These are phyloP conservation scores for Strongylocentrotus purpuratus DNA, from an alignment of 35 echinoderm and acorn worm genomes.

Conservation along the genomic window DNA sequence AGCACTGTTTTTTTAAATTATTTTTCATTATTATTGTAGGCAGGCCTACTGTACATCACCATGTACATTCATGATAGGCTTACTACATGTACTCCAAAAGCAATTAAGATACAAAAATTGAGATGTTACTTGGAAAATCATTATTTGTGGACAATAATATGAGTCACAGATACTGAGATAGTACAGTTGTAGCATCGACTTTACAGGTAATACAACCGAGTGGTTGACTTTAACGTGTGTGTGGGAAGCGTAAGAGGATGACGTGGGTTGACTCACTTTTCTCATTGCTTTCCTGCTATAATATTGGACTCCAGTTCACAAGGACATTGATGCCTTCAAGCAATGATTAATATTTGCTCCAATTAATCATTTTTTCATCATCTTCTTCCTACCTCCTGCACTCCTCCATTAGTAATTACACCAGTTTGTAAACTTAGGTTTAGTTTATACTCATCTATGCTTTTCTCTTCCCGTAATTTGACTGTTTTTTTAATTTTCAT, in stretches of 20 bases:
- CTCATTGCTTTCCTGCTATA: neutral
- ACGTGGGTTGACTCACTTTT: neutral
- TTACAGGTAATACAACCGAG: too few species aligned
- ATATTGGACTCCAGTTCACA: neutral
- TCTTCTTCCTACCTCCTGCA: neutral
- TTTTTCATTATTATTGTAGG: too few species aligned
- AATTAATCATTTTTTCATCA: neutral
- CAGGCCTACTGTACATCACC: neutral
- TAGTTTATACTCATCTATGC: too few species aligned
- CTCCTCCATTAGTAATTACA: neutral
- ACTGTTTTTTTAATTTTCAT: too few species aligned
- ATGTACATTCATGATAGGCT: neutral
- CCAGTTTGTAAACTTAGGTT: neutral
- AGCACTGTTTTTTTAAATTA: too few species aligned
- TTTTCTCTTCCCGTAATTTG: too few species aligned
- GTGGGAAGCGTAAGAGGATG: neutral
- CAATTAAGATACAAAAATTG: neutral
- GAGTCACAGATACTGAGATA: neutral
- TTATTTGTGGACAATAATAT: neutral
- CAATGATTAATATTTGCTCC: neutral
- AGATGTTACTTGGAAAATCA: neutral
- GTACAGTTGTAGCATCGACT: neutral
- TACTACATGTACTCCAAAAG: too few species aligned
- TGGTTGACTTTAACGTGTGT: neutral
- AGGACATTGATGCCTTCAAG: neutral